phyloP scores from a whole-genome alignment of 2,797 vertebrate genomes.

The Schizopygopsis pylzovi region DNA sequence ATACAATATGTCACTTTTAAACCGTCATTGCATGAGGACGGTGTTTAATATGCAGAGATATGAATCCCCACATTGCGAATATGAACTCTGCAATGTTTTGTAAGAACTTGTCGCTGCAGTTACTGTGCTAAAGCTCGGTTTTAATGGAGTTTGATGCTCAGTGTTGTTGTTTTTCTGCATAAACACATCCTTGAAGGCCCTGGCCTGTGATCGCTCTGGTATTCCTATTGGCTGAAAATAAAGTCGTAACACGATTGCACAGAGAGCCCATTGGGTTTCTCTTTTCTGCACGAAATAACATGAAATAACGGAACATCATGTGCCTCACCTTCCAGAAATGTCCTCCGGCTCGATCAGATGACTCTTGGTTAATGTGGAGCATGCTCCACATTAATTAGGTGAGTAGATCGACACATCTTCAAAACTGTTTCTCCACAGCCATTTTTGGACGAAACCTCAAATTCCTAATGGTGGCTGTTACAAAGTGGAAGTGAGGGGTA shows the following conservation, averaged over 20 bases:
- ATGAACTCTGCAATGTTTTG: slow-evolving; percentile 2
- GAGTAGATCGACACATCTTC: slow-evolving; percentile 70
- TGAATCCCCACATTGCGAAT: background rate
- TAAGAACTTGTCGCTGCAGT: background rate
- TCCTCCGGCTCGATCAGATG: slow-evolving; percentile 67
- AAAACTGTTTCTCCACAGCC: slow-evolving; percentile 76
- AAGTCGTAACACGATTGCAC: slow-evolving; percentile 67
- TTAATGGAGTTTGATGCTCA: background rate
- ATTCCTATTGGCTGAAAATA: slow-evolving; percentile 64
- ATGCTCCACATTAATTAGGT: slow-evolving; percentile 65
- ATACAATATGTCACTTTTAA: slow-evolving; percentile 9
- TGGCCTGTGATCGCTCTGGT: slow-evolving; percentile 32
- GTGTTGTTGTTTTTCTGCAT: slow-evolving; percentile 25
- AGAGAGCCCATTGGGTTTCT: slow-evolving; percentile 58
- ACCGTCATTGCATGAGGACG: background rate
- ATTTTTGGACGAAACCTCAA: slow-evolving; percentile 77
- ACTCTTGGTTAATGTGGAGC: slow-evolving; percentile 65
- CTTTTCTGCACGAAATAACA: slow-evolving; percentile 40
- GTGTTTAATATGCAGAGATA: background rate
- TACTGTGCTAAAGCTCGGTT: background rate
- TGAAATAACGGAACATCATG: slow-evolving; percentile 55
- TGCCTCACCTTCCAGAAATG: slow-evolving; percentile 70
- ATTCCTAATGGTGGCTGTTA: slow-evolving; percentile 28
- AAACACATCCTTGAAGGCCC: slow-evolving; percentile 31
- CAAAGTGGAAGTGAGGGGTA: background rate